Evolutionary conservation across 1,140 invertebrate genomes (phyloP).

Genomic region (Apis florea): DNA sequence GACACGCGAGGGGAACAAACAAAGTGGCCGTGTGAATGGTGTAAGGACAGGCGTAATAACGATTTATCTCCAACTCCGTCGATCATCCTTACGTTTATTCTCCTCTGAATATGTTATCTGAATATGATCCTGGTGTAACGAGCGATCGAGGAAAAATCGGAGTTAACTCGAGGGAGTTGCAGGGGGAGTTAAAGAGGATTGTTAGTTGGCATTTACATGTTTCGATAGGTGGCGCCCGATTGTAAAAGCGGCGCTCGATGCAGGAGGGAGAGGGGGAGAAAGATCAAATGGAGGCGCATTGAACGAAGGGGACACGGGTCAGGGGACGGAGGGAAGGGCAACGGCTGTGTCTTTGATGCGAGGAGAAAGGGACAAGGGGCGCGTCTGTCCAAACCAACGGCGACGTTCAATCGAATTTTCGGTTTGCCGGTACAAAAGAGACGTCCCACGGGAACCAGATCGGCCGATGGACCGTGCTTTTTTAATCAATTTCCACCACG

Average conservation of each 20-base stretch:
- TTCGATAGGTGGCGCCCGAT: constrained; percentile 64
- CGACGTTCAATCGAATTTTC: constrained; percentile 33
- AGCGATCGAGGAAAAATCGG: constrained; percentile 9
- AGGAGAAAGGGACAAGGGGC: constrained; percentile 13
- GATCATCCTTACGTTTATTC: constrained; percentile 35
- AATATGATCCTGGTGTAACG: constrained; percentile 42
- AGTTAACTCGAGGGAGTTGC: constrained; percentile 8
- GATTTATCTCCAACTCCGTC: not conserved
- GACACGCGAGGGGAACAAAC: not conserved
- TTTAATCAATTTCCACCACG: constrained; percentile 38
- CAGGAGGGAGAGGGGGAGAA: constrained; percentile 32
- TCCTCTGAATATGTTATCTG: constrained; percentile 36
- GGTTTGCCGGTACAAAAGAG: constrained; percentile 27
- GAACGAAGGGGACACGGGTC: constrained; percentile 43
- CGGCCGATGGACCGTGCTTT: constrained; percentile 19
- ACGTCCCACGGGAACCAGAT: constrained; percentile 10
- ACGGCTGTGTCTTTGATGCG: constrained; percentile 49
- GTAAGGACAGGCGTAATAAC: not conserved
- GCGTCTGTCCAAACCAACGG: constrained; percentile 7
- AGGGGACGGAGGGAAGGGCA: not conserved
- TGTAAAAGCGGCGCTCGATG: constrained; percentile 59
- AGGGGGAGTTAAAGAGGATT: constrained; percentile 43
- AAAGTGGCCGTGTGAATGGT: not conserved
- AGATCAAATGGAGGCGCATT: constrained; percentile 65
- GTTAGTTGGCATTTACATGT: constrained; percentile 71